These are phyloP conservation scores for Hydra vulgaris DNA, from an alignment of 30 jellyfish, hydroid and myxozoan genomes.

Conservation along the genomic window DNA sequence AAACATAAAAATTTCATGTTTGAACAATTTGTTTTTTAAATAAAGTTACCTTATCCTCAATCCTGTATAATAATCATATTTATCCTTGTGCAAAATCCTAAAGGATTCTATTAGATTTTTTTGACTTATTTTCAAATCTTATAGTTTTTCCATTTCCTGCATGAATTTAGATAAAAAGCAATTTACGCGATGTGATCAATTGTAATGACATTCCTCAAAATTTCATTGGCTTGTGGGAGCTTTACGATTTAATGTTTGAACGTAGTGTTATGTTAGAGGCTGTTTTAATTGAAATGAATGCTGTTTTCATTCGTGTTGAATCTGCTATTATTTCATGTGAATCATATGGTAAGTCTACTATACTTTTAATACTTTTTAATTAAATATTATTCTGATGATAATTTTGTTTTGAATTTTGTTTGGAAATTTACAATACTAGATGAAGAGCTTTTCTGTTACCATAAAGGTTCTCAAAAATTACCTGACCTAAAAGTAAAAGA, in stretches of 20 bases:
- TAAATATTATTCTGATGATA: no score
- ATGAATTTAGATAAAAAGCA: background rate
- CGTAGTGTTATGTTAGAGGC: slow-evolving; percentile 16
- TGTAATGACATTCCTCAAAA: slow-evolving; percentile 1
- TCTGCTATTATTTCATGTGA: slow-evolving; percentile 13
- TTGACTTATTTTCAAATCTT: background rate
- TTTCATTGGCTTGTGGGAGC: slow-evolving; percentile 17
- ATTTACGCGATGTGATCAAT: slow-evolving; percentile 5
- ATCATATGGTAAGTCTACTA: background rate
- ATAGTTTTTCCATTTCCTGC: background rate
- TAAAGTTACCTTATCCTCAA: no score
- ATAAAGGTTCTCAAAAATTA: no score
- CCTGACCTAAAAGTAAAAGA: no score
- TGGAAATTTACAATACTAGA: no score
- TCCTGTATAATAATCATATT: no score
- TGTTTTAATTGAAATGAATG: slow-evolving; percentile 8
- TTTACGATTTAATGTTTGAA: slow-evolving; percentile 11
- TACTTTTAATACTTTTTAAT: no score
- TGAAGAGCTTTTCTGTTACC: no score
- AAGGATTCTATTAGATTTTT: background rate
- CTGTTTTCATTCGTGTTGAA: slow-evolving; percentile 4
- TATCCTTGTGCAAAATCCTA: background rate
- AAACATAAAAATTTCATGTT: no score
- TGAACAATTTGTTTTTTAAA: no score
- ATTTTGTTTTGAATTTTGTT: background rate